A percentile compares a stretch with the other conserved stretches of the same genome.
Evolutionary conservation across 2,113 vertebrate genomes (phyloP).

Genomic region (Poeciliopsis retropinna): DNA sequence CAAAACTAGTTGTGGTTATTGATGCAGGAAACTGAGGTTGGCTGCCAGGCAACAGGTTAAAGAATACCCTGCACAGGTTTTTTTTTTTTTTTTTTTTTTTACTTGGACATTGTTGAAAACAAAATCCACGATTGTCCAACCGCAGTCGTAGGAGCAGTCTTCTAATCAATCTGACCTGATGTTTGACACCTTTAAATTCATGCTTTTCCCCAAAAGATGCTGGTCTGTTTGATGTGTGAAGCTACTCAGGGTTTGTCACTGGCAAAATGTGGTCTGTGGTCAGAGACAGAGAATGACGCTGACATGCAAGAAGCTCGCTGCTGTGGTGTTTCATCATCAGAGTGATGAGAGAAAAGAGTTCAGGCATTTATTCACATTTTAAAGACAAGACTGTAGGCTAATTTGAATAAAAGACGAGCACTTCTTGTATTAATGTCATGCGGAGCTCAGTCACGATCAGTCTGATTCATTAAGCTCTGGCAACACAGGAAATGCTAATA

Average conservation of each 20-base stretch:
- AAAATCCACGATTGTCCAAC: background rate
- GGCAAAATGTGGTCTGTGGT: conserved; percentile 23
- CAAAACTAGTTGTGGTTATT: conserved; percentile 39
- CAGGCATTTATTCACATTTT: no score
- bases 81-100: conserved; percentile 33
- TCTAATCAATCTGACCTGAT: background rate
- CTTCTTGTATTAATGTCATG: background rate
- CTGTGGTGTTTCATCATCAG: background rate
- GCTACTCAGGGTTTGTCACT: background rate
- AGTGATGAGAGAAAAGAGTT: background rate
- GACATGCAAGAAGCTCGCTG: background rate
- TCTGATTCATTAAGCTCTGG: background rate
- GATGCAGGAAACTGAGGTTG: conserved; percentile 59
- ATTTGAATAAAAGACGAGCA: background rate
- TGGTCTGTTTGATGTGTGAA: conserved; percentile 47
- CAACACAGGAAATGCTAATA: background rate
- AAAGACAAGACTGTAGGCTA: background rate
- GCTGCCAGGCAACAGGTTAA: conserved; percentile 51
- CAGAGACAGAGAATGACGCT: background rate
- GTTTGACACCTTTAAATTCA: background rate
- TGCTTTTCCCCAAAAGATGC: conserved; percentile 1
- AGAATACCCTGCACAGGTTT: conserved; percentile 21
- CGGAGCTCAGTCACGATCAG: background rate
- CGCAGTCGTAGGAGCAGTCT: no score
- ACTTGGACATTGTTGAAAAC: conserved; percentile 25